Evolutionary conservation across 2,113 vertebrate genomes (phyloP), one percentile per base, ranked within the genome.

Genomic region (Nanger granti): DNA sequence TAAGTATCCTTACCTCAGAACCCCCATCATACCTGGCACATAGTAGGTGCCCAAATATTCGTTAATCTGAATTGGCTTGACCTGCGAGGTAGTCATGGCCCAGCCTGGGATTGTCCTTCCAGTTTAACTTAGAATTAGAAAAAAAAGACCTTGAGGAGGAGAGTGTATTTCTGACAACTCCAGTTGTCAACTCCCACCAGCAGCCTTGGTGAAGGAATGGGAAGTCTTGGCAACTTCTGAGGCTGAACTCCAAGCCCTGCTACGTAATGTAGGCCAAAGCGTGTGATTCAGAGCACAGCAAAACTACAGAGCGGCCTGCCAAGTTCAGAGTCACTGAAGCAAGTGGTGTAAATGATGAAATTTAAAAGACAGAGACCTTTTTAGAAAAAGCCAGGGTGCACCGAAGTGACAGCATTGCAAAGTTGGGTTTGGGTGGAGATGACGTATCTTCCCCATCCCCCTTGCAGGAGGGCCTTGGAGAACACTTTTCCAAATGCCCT

Each of bases 301-400:
- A 92, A 89, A 34, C 66, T 94, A 20, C 11, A 47, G 82, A 92
- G 84, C 31, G 2, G n/a, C 44, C 7, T 8, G 22, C 87, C 94
- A 97, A 88, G 41, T 92, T 89, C 89, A 93, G 89, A 95, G 83
- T 83, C 94, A 97, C 1, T 55, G 92, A 97, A 97, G 97, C 95
- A 86, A 97, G 60, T 84, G 92, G 86, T 92, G 0, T 41, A 95
- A 96, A 87, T 55, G 73, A 88, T 54, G 62, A 44, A 88, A 97
- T 86, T 94, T 41, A 95, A 98, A 87, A 98, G 93, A 96, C 96
- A 97, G 93, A 84, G 34, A 87, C 8, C 82, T 87, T 97, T 96
- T 93, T 8, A 64, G 85, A 89, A 44, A 62, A 57, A 95, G n/a
- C 18, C 90, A 92, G 49, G 28, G 37, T 47, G n/a, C 55, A 55